A percentile compares a stretch with the other conserved stretches of the same genome.
Evolutionary conservation across 2,888 invertebrate genomes (phyloP).

Genomic region (Charanyca ferruginea): DNA sequence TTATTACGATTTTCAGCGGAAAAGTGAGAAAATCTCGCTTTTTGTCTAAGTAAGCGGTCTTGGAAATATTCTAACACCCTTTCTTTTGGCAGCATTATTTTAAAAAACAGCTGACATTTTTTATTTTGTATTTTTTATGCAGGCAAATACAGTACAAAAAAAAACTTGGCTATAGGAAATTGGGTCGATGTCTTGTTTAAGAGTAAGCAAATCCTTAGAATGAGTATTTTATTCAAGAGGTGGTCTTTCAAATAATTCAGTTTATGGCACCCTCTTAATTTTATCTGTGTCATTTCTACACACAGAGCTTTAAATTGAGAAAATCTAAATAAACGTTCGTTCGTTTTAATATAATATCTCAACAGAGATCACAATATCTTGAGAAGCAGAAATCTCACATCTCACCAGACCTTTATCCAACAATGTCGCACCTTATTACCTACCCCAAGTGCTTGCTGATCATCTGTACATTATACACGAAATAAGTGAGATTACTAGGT

Average conservation of each 20-base stretch:
- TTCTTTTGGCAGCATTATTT: slow-evolving; percentile 54
- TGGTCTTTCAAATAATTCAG: too few relatives aligned
- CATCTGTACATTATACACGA: too few relatives aligned
- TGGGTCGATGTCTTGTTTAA: slow-evolving; percentile 1
- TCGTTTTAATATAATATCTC: not conserved
- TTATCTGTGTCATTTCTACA: too few relatives aligned
- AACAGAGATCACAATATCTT: not conserved
- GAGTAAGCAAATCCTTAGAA: not conserved
- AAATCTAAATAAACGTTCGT: too few relatives aligned
- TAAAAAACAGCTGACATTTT: slow-evolving; percentile 39
- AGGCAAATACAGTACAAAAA: not conserved
- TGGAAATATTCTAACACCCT: slow-evolving; percentile 60
- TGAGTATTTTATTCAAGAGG: slow-evolving; percentile 12
- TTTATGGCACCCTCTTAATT: too few relatives aligned
- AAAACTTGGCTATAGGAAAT: not conserved
- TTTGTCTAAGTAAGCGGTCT: slow-evolving; percentile 67
- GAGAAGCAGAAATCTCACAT: too few relatives aligned
- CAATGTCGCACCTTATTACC: slow-evolving; percentile 1
- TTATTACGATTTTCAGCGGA: slow-evolving; percentile 79
- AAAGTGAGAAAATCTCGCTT: slow-evolving; percentile 73
- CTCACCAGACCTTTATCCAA: too few relatives aligned
- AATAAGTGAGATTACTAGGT: too few relatives aligned
- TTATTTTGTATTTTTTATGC: slow-evolving; percentile 2
- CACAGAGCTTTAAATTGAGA: too few relatives aligned
- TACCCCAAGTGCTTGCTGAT: too few relatives aligned